Percentiles rank a stretch among this genome's conserved stretches.
phyloP scores from a whole-genome alignment of 2,113 vertebrate genomes.

The Paracyprichromis sp. region DNA sequence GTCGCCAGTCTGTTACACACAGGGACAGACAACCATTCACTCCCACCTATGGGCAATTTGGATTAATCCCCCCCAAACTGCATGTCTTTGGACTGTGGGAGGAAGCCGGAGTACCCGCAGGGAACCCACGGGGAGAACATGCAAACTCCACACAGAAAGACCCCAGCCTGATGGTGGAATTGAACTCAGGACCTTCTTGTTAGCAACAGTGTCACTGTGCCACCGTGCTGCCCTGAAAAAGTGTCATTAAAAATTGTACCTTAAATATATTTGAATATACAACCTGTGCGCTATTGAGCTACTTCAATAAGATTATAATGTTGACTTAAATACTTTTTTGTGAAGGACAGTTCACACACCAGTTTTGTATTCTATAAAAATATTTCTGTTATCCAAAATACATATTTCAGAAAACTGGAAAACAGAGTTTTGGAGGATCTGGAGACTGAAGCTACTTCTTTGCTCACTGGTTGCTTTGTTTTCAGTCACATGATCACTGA shows the following conservation, averaged over 20 bases:
- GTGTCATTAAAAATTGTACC: neutral
- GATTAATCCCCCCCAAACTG: neutral
- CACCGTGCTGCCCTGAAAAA: neutral
- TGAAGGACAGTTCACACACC: neutral
- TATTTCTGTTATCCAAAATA: neutral
- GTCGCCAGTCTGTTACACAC: neutral
- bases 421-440: neutral
- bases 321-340: neutral
- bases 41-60: neutral
- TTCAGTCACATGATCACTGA: neutral
- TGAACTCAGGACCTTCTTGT: neutral
- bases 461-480: neutral
- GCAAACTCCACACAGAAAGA: neutral
- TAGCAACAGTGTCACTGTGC: neutral
- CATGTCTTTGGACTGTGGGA: neutral
- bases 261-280: neutral
- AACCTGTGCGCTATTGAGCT: neutral
- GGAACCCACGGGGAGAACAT: neutral
- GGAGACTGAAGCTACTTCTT: neutral
- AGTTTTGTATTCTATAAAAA: neutral
- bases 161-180: neutral
- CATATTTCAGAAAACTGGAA: neutral
- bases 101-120: fast-evolving
- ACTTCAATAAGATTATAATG: neutral
- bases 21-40: neutral